These are phyloP conservation scores for Gephyroberyx darwinii DNA, from an alignment of 2,797 vertebrate genomes.

Conservation along the genomic window DNA sequence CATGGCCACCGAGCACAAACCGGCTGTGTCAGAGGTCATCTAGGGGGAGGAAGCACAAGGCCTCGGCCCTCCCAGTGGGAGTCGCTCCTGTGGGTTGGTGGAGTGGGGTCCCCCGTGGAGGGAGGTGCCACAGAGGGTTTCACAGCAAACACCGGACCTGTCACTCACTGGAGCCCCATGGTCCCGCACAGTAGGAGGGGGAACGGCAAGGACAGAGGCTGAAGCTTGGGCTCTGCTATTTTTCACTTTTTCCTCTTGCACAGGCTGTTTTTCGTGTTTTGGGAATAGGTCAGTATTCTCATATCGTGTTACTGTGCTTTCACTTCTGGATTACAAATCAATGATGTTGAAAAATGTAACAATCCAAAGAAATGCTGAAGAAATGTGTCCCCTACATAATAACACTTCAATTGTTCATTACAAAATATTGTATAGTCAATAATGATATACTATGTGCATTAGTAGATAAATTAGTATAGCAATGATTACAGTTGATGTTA, in stretches of 20 bases:
- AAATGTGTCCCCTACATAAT: not conserved
- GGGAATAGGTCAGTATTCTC: slow-evolving; percentile 20
- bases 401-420: not conserved
- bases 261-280: slow-evolving; percentile 24
- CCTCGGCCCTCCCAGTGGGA: slow-evolving; percentile 77
- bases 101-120: slow-evolving; percentile 79
- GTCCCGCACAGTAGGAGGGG: slow-evolving; percentile 64
- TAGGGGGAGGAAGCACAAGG: slow-evolving; percentile 61
- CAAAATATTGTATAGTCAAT: not conserved
- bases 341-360: not conserved
- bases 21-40: slow-evolving; percentile 80
- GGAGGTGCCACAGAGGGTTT: slow-evolving; percentile 83
- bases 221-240: slow-evolving; percentile 30
- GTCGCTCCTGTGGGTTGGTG: slow-evolving; percentile 76
- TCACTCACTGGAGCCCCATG: slow-evolving; percentile 78
- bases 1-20: slow-evolving; percentile 78
- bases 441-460: not conserved
- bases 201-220: slow-evolving; percentile 35
- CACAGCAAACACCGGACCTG: slow-evolving; percentile 72
- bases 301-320: slow-evolving; percentile 4
- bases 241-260: slow-evolving; percentile 5
- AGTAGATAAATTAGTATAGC: not conserved
- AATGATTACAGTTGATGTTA: not conserved
- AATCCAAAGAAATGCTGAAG: not conserved
- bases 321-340: not conserved